Conservation (phyloP, 2,888 invertebrate genomes). For the Ernsta delagoae region DNA sequence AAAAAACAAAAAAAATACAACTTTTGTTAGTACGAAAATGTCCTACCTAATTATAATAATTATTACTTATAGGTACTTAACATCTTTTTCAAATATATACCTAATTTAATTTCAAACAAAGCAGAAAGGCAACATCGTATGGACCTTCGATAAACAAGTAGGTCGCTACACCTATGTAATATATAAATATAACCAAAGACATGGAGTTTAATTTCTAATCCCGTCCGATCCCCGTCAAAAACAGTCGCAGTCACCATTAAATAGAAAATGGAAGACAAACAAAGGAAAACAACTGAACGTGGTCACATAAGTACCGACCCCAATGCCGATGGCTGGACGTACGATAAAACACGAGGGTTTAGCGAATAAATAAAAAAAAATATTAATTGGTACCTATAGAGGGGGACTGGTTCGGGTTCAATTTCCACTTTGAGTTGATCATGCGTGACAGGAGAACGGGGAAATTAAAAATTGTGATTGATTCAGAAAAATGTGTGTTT, state of each 20-base stretch:
- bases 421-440: slow-evolving; percentile 47
- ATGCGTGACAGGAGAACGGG: slow-evolving; percentile 42
- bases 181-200: too few relatives aligned
- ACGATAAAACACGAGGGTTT: slow-evolving; percentile 48
- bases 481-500: neutral
- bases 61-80: too few relatives aligned
- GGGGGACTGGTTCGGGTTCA: slow-evolving; percentile 53
- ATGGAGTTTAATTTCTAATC: neutral
- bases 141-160: too few relatives aligned
- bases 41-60: too few relatives aligned
- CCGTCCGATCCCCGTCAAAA: neutral
- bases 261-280: slow-evolving; percentile 6
- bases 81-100: too few relatives aligned
- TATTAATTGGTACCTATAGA: too few relatives aligned
- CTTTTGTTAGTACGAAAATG: too few relatives aligned
- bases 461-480: slow-evolving; percentile 32
- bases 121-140: too few relatives aligned
- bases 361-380: slow-evolving; percentile 31
- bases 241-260: slow-evolving; percentile 11
- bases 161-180: too few relatives aligned
- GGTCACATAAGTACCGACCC: neutral
- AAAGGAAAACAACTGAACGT: neutral
- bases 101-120: too few relatives aligned
- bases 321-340: slow-evolving; percentile 37
- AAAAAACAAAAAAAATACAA: too few relatives aligned